Evolutionary conservation across 1,140 invertebrate genomes (phyloP).

Genomic region (Mactra quadrangularis): DNA sequence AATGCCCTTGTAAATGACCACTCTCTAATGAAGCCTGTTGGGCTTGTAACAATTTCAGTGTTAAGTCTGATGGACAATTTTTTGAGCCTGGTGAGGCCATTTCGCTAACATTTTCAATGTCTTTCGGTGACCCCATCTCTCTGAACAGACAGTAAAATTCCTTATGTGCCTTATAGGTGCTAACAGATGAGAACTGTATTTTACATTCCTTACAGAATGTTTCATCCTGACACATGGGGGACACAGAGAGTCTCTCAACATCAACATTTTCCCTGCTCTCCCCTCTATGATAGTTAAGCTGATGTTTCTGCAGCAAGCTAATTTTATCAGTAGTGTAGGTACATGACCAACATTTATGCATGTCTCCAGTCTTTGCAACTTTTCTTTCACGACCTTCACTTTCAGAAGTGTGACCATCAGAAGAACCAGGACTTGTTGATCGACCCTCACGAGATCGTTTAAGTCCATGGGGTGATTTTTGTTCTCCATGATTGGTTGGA

Average conservation of each 20-base stretch:
- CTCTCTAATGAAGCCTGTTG: background rate
- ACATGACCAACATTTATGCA: slow-evolving; percentile 92
- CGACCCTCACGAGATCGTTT: slow-evolving; percentile 19
- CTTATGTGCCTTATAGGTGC: slow-evolving; percentile 97
- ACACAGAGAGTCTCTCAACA: slow-evolving; percentile 73
- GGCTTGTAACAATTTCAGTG: slow-evolving; percentile 52
- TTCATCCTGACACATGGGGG: slow-evolving; percentile 77
- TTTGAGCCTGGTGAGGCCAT: slow-evolving; percentile 27
- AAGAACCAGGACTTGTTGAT: background rate
- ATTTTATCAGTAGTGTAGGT: slow-evolving; percentile 97
- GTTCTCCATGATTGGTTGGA: slow-evolving; percentile 8
- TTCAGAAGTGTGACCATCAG: slow-evolving; percentile 35
- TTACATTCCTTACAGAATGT: slow-evolving; percentile 96
- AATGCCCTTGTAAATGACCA: slow-evolving; percentile 29
- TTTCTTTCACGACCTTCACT: slow-evolving; percentile 65
- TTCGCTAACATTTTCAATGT: slow-evolving; percentile 36
- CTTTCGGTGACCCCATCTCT: background rate
- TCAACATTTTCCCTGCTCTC: slow-evolving; percentile 22
- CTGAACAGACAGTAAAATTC: slow-evolving; percentile 91
- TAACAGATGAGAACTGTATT: slow-evolving; percentile 93
- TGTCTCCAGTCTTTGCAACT: slow-evolving; percentile 65
- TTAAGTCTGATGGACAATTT: background rate
- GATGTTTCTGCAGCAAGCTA: slow-evolving; percentile 94
- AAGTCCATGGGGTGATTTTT: slow-evolving; percentile 6
- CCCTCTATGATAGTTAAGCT: slow-evolving; percentile 92